These are phyloP conservation scores for Mactra quadrangularis DNA, from an alignment of 1,140 invertebrate species.

Conservation along the genomic window DNA sequence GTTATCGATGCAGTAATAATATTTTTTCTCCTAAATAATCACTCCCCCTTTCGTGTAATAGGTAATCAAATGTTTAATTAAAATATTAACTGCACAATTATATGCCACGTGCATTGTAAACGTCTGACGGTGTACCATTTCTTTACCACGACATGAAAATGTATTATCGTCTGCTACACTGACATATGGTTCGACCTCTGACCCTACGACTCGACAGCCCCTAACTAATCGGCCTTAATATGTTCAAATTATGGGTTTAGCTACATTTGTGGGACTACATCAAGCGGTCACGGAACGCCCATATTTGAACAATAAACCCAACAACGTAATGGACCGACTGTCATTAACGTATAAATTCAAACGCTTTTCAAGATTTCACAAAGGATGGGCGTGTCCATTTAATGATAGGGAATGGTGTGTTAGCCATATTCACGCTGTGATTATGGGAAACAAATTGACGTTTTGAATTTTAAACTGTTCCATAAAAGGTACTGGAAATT, in stretches of 20 bases:
- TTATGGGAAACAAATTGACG: constrained; percentile 36
- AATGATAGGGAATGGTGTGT: constrained; percentile 45
- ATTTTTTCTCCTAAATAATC: too few species aligned
- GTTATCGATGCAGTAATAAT: too few species aligned
- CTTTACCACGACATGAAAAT: neutral
- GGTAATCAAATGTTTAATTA: neutral
- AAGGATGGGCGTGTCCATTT: constrained; percentile 24
- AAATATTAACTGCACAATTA: neutral
- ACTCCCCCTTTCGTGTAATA: too few species aligned
- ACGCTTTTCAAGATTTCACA: constrained; percentile 25
- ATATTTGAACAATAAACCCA: constrained; percentile 30
- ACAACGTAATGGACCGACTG: neutral
- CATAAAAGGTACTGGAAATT: constrained; percentile 45
- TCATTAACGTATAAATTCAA: constrained; percentile 50
- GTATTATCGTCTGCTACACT: constrained; percentile 8
- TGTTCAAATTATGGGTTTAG: constrained; percentile 53
- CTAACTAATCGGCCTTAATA: constrained; percentile 53
- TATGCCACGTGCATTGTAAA: neutral
- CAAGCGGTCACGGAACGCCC: constrained; percentile 37
- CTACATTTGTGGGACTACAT: constrained; percentile 44
- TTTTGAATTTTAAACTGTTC: constrained; percentile 33
- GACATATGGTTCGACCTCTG: constrained; percentile 10
- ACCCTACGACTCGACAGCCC: constrained; percentile 29
- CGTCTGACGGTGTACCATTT: neutral
- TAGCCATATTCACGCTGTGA: constrained; percentile 10